These are phyloP conservation scores for Gasterosteus aculeatus DNA, from an alignment of 2,113 vertebrate species.

Conservation along the genomic window DNA sequence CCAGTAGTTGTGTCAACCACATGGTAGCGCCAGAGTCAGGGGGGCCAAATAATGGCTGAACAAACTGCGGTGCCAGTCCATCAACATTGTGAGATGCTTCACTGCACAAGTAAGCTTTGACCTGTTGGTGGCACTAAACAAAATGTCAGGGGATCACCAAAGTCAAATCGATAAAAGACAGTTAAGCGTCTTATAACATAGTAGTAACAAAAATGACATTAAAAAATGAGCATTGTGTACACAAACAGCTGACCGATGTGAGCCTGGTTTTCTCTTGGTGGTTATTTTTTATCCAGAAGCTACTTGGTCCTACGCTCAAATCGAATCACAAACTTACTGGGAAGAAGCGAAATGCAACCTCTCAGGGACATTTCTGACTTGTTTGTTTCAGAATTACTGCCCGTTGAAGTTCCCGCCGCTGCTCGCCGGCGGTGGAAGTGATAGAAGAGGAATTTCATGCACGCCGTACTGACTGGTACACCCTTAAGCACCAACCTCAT, in stretches of 20 bases:
- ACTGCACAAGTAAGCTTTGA: neutral
- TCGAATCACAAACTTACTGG: slow-evolving; percentile 30
- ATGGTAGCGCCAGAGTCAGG: neutral
- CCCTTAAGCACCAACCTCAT: slow-evolving; percentile 24
- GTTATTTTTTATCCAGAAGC: slow-evolving; percentile 38
- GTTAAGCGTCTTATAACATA: slow-evolving; percentile 38
- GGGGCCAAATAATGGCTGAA: neutral
- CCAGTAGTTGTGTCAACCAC: neutral
- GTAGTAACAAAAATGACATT: neutral
- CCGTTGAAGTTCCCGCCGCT: slow-evolving; percentile 26
- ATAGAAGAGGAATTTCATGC: slow-evolving; percentile 42
- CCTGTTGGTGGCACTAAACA: neutral
- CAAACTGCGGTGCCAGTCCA: neutral
- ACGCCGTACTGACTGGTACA: slow-evolving; percentile 25
- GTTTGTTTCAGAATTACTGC: slow-evolving; percentile 37
- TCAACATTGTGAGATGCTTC: neutral
- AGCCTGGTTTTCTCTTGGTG: slow-evolving; percentile 23
- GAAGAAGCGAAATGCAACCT: slow-evolving; percentile 37
- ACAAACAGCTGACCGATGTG: slow-evolving; percentile 30
- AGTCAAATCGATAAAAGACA: slow-evolving; percentile 31
- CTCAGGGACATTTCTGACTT: slow-evolving; percentile 35
- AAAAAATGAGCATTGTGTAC: slow-evolving; percentile 6
- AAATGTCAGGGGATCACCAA: neutral
- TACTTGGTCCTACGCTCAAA: slow-evolving; percentile 27
- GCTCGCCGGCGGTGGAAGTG: slow-evolving; percentile 28